phyloP scores from a whole-genome alignment of 2,888 invertebrate genomes.

The Athalia rosae region DNA sequence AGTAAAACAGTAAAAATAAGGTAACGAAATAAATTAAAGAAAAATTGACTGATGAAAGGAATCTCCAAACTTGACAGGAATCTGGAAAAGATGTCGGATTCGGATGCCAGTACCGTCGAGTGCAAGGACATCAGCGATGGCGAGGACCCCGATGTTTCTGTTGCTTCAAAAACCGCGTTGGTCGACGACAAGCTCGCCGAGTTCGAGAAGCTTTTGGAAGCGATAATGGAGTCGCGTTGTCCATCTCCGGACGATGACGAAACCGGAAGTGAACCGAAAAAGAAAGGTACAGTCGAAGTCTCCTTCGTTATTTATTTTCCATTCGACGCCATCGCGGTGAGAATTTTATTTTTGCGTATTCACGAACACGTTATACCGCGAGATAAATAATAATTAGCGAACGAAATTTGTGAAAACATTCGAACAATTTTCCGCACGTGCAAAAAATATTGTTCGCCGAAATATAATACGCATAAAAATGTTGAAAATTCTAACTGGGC shows the following conservation, averaged over 20 bases:
- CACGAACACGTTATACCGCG: background rate
- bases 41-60: too few relatives aligned
- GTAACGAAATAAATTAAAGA: background rate
- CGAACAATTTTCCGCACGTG: slow-evolving; percentile 32
- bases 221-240: slow-evolving; percentile 65
- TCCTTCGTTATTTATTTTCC: background rate
- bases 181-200: slow-evolving; percentile 67
- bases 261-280: slow-evolving; percentile 38
- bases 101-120: slow-evolving; percentile 59
- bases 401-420: slow-evolving; percentile 1
- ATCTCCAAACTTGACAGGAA: background rate
- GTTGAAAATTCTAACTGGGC: slow-evolving; percentile 31
- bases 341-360: background rate
- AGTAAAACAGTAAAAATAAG: background rate
- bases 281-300: background rate
- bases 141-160: slow-evolving; percentile 48
- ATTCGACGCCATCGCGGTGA: too few relatives aligned
- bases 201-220: slow-evolving; percentile 67
- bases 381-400: background rate
- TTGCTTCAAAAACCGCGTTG: slow-evolving; percentile 48
- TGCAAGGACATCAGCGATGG: slow-evolving; percentile 48
- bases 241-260: slow-evolving; percentile 63
- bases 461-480: slow-evolving; percentile 2
- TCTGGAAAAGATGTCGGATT: slow-evolving; percentile 61
- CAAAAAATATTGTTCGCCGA: background rate